Evolutionary conservation across 37 sponge, comb jelly and placozoan genomes (phyloP).

Genomic region (Corticium candelabrum): DNA sequence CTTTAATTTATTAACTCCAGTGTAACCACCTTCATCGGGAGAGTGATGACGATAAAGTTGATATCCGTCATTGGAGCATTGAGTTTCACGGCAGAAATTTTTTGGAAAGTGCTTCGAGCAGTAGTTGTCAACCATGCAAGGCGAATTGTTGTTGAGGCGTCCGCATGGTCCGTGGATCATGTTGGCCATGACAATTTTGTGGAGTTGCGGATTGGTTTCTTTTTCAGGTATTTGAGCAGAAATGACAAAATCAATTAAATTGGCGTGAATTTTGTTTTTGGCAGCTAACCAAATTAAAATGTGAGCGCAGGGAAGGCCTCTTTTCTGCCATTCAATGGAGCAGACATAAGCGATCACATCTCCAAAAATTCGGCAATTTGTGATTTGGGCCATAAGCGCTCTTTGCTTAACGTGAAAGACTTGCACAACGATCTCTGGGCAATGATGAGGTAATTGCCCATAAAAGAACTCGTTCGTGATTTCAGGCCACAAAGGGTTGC

Average conservation of each 20-base stretch:
- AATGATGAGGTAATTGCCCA: conserved; percentile 28
- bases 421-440: conserved; percentile 36
- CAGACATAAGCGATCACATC: conserved; percentile 14
- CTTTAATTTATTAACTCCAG: background rate
- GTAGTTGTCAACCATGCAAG: conserved; percentile 38
- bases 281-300: conserved; percentile 19
- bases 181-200: background rate
- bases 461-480: conserved; percentile 27
- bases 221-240: conserved; percentile 3
- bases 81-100: conserved; percentile 18
- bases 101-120: conserved; percentile 46
- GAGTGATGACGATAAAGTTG: conserved; percentile 15
- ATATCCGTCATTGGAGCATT: conserved; percentile 27
- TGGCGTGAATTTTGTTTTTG: background rate
- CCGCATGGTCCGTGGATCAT: conserved; percentile 17
- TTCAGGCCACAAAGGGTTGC: conserved; percentile 46
- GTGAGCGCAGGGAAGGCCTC: conserved; percentile 37
- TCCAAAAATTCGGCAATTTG: conserved; percentile 24
- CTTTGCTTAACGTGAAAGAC: conserved; percentile 32
- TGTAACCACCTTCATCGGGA: conserved; percentile 34
- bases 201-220: background rate
- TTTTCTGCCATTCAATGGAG: conserved; percentile 43
- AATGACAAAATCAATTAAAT: background rate
- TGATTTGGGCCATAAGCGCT: conserved; percentile 34
- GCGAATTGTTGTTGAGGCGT: conserved; percentile 10